Evolutionary conservation across 92 coral and sea anemone species (phyloP).

Genomic region (Epizoanthus rinbou): DNA sequence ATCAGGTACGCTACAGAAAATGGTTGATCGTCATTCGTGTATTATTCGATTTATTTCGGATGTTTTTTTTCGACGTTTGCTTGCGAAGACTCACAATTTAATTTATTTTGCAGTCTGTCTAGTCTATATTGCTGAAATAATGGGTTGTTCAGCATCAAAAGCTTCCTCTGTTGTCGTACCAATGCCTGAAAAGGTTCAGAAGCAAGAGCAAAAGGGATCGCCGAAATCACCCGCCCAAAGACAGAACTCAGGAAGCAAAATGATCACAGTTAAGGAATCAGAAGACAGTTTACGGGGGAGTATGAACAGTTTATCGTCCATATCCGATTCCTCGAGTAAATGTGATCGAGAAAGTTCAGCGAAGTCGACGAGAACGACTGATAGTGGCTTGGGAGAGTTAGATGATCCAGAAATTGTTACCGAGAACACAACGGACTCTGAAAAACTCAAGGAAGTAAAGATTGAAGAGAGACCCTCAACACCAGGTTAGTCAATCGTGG

Average conservation of each 20-base stretch:
- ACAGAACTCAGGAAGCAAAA: constrained; percentile 30
- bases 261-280: constrained; percentile 50
- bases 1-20: background rate
- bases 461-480: constrained; percentile 81
- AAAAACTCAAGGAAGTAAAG: constrained; percentile 49
- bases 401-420: constrained; percentile 78
- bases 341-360: constrained; percentile 93
- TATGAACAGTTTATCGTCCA: constrained; percentile 64
- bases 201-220: background rate
- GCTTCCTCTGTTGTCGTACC: constrained; percentile 66
- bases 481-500: constrained; percentile 73
- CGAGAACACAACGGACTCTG: constrained; percentile 63
- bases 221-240: constrained; percentile 6
- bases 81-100: background rate
- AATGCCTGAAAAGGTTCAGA: constrained; percentile 54
- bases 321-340: constrained; percentile 55
- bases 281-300: constrained; percentile 88
- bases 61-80: background rate
- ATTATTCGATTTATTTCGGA: background rate
- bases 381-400: constrained; percentile 92
- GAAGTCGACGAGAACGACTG: constrained; percentile 91
- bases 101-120: background rate
- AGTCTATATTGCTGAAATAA: background rate
- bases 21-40: background rate
- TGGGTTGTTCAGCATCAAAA: constrained; percentile 88